phyloP scores from a whole-genome alignment of 1,140 invertebrate species.

The Zaprionus nigranus region DNA sequence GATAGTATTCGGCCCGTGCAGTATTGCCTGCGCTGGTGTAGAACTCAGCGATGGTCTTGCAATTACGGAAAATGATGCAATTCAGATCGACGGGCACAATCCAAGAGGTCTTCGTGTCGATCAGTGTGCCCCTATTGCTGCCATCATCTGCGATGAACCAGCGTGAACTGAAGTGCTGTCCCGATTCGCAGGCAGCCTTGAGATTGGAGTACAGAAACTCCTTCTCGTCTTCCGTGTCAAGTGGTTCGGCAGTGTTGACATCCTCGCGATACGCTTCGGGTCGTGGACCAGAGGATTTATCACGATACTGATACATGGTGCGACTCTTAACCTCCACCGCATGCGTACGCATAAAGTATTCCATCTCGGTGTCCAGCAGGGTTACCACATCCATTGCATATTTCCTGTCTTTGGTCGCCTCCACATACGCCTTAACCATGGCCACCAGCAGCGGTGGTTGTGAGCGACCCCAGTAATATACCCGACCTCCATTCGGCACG shows the following conservation, averaged over 20 bases:
- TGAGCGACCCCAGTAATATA: conserved; percentile 92
- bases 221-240: conserved; percentile 87
- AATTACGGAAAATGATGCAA: conserved; percentile 93
- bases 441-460: conserved; percentile 94
- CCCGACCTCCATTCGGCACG: conserved; percentile 94
- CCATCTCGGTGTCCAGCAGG: conserved; percentile 91
- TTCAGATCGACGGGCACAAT: conserved; percentile 97
- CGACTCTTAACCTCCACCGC: conserved; percentile 88
- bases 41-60: conserved; percentile 90
- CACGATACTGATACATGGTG: conserved; percentile 89
- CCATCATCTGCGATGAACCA: conserved; percentile 90
- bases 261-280: conserved; percentile 95
- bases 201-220: conserved; percentile 91
- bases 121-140: conserved; percentile 90
- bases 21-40: conserved; percentile 87
- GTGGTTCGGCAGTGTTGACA: conserved; percentile 85
- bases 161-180: conserved; percentile 96
- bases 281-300: conserved; percentile 90
- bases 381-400: conserved; percentile 89
- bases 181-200: conserved; percentile 95
- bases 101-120: conserved; percentile 89
- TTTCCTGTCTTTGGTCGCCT: conserved; percentile 88
- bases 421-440: conserved; percentile 93
- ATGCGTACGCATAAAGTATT: conserved; percentile 90
- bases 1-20: conserved; percentile 87